phyloP scores from a whole-genome alignment of 2,797 vertebrate species.

The Selene dorsalis region DNA sequence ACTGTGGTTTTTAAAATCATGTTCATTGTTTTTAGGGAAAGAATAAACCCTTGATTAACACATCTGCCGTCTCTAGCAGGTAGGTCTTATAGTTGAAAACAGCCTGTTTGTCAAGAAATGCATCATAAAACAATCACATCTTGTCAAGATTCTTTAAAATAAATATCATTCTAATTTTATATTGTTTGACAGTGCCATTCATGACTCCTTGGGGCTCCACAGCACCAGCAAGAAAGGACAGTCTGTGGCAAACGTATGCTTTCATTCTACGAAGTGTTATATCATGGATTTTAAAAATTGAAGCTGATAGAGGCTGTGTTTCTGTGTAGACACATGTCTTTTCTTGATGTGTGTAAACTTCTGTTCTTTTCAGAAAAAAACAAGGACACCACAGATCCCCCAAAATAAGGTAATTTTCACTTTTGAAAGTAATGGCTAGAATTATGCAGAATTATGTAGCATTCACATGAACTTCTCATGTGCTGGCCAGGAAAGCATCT shows the following conservation, averaged over 20 bases:
- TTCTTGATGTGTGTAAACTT: not conserved
- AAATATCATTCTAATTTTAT: constrained; percentile 21
- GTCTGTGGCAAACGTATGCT: constrained; percentile 71
- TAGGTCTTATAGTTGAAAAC: constrained; percentile 44
- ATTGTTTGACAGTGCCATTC: constrained; percentile 60
- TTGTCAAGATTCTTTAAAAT: not conserved
- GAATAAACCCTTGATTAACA: constrained; percentile 39
- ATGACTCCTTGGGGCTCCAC: constrained; percentile 37
- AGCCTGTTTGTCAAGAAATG: not conserved
- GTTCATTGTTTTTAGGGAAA: constrained; percentile 68
- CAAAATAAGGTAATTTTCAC: not conserved
- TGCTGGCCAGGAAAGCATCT: not conserved
- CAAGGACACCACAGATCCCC: not conserved
- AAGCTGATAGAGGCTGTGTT: not conserved
- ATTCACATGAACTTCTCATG: not conserved
- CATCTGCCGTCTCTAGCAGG: constrained; percentile 68
- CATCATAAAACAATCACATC: constrained; percentile 22
- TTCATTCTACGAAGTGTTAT: not conserved
- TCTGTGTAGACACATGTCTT: not conserved
- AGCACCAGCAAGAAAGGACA: constrained; percentile 63
- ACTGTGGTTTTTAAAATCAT: constrained; percentile 9
- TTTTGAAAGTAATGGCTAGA: not conserved
- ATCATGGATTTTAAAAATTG: not conserved
- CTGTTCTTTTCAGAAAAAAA: not conserved
- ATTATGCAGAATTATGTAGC: not conserved